A percentile compares a stretch with the other conserved stretches of the same genome.
phyloP scores from a whole-genome alignment of 2,113 vertebrate genomes.

The Pseudonaja textilis region DNA sequence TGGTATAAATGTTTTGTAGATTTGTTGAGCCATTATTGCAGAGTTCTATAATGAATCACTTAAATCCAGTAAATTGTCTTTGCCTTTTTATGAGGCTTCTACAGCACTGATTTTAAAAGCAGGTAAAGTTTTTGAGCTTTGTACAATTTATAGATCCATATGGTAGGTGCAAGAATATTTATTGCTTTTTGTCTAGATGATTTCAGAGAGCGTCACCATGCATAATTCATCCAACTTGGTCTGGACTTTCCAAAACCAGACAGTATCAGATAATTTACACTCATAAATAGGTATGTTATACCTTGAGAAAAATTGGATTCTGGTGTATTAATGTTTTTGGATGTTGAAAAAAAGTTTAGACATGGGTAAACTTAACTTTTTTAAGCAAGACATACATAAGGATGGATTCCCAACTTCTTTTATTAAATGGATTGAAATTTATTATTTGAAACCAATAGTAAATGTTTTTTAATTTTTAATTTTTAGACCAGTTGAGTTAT shows the following conservation, averaged over 20 bases:
- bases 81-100: not conserved
- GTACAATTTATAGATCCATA: not conserved
- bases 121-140: not conserved
- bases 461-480: not conserved
- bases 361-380: not conserved
- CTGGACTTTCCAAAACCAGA: not conserved
- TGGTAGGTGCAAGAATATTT: not conserved
- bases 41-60: not conserved
- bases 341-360: not conserved
- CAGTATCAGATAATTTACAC: not conserved
- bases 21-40: not conserved
- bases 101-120: not conserved
- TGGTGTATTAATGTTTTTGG: not conserved
- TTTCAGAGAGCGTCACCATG: not conserved
- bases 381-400: not conserved
- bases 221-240: not conserved
- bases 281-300: not conserved
- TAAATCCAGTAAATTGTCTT: not conserved
- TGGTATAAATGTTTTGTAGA: not conserved
- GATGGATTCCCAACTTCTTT: not conserved
- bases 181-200: not conserved
- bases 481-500: not conserved
- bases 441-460: not conserved
- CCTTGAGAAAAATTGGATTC: not conserved
- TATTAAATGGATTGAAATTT: not conserved